Conservation (phyloP, 2,113 vertebrate genomes). For the Periophthalmodon schlosseri region DNA sequence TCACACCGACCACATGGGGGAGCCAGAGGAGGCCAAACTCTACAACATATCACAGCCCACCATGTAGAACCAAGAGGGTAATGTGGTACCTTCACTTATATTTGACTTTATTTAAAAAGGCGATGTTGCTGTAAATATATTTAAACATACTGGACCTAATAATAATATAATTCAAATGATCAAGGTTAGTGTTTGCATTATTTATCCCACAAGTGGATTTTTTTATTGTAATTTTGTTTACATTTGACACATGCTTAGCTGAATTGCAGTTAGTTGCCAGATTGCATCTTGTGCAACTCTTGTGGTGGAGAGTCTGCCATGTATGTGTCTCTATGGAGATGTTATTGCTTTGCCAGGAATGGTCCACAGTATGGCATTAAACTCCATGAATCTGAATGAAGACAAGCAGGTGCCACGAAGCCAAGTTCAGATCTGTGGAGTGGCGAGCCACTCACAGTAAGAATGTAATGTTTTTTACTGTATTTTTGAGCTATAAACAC, state of each 20-base stretch:
- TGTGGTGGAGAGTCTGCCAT: too few species aligned
- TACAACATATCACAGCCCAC: conserved; percentile 86
- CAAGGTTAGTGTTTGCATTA: too few species aligned
- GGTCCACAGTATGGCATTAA: background rate
- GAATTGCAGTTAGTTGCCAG: background rate
- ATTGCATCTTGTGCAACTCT: background rate
- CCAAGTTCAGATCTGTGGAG: too few species aligned
- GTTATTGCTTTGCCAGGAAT: background rate
- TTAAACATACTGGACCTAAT: too few species aligned
- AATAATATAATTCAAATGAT: too few species aligned
- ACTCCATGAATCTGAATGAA: background rate
- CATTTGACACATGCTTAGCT: too few species aligned
- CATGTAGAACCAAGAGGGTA: conserved; percentile 90
- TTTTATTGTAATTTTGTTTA: too few species aligned
- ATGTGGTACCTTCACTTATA: conserved; percentile 55
- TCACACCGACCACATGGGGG: conserved; percentile 87
- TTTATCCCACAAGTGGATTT: too few species aligned
- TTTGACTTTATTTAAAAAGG: too few species aligned
- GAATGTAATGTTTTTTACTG: background rate
- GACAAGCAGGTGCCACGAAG: too few species aligned
- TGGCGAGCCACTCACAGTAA: background rate
- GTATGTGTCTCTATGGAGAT: background rate
- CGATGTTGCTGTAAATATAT: too few species aligned
- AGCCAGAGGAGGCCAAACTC: conserved; percentile 86
- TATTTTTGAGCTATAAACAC: too few species aligned